A percentile compares a stretch with the other conserved stretches of the same genome.
These are phyloP conservation scores for Meriones unguiculatus DNA, from an alignment of 2,113 vertebrate genomes.

Conservation along the genomic window DNA sequence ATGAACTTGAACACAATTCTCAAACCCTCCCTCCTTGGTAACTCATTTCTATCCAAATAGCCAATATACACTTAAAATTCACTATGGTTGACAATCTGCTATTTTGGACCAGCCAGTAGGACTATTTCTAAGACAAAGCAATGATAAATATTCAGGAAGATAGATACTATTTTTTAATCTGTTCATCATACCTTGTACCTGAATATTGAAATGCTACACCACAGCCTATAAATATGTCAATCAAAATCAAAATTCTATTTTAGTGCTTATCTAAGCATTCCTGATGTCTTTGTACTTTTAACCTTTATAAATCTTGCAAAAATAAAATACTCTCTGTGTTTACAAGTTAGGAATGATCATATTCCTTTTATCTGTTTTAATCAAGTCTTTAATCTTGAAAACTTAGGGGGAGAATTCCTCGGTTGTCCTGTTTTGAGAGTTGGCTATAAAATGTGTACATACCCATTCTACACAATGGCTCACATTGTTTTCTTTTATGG, in stretches of 20 bases:
- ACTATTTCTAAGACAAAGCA: neutral
- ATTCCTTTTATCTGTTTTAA: slow-evolving; percentile 1
- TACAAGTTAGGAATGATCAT: neutral
- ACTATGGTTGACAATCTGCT: neutral
- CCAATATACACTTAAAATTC: neutral
- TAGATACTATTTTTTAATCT: neutral
- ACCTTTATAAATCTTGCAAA: slow-evolving; percentile 22
- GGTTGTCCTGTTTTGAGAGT: slow-evolving; percentile 16
- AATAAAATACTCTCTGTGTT: neutral
- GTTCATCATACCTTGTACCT: neutral
- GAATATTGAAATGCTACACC: neutral
- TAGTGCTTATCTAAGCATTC: neutral
- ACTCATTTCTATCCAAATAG: neutral
- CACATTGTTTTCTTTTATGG: slow-evolving; percentile 61
- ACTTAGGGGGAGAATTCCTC: slow-evolving; percentile 10
- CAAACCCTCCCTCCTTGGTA: neutral
- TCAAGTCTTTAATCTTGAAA: slow-evolving; percentile 46
- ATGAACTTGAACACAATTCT: neutral
- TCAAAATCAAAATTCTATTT: slow-evolving; percentile 34
- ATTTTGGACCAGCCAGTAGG: neutral
- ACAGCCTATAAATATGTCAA: neutral
- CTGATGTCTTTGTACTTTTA: neutral
- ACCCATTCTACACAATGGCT: slow-evolving; percentile 1
- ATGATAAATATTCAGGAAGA: neutral
- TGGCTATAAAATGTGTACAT: neutral